Evolutionary conservation across 2,113 vertebrate genomes (phyloP), one percentile per base, ranked within the genome.

Genomic region (Neofelis nebulosa): DNA sequence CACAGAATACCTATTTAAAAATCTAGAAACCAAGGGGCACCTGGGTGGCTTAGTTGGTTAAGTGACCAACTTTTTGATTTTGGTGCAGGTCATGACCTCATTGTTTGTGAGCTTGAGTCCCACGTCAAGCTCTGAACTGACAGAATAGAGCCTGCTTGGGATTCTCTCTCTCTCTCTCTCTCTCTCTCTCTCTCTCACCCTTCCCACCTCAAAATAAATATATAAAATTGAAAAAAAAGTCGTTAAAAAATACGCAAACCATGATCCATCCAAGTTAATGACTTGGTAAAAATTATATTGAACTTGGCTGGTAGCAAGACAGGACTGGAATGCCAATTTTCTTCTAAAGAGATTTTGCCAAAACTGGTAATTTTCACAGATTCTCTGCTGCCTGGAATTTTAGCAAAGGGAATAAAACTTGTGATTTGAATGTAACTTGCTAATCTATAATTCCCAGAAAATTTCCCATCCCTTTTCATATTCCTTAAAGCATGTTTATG

Each of bases 371-470:
- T 86, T 93, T 92, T n/a, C 52, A 21, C 7, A 85, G 55, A 48
- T 41, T 48, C 25, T 78, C 76, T 71, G 57, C 63, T 84, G 52
- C 61, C 52, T 84, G 48, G 57, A 61, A 80, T 91, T 55, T 88
- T 66, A 96, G 82, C 27, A 91, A 92, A 91, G 74, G 15, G 38
- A 96, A 89, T 83, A 94, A 97, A 82, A 94, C 13, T 68, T 92
- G 16, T 84, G 94, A 97, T 96, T 89, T 94, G 95, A 98, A 97
- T 97, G 36, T 96, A 98, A 97, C 74, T 98, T 96, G n/a, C 84
- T 97, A 97, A 89, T 96, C n/a, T 15, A 31, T 96, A 96, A 98
- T 74, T 93, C 93, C 82, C 12, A 89, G 85, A 93, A 81, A 95
- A 95, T 63, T 84, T 98, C 84, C 79, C 88, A 92, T 97, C 57